Evolutionary conservation across 1,140 invertebrate genomes (phyloP), one percentile per base, ranked within the genome.

Genomic region (Drosophila nikananu): DNA sequence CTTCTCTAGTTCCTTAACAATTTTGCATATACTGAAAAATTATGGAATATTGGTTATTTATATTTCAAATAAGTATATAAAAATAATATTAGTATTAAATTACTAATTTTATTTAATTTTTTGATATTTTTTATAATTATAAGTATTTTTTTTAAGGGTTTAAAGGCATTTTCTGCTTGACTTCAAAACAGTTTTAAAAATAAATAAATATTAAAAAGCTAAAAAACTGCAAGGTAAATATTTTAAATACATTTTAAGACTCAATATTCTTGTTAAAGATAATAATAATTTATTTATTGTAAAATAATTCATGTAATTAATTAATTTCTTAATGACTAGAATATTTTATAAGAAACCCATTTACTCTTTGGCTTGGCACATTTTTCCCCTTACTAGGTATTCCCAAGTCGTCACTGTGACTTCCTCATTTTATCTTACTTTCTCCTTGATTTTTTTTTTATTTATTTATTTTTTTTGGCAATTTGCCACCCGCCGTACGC

Each of bases 401-500:
- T 30, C 2, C 8, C 1, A 9, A 15, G 58, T 86, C 84, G 5
- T 30, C 15, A 15, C 23, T 19, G 13, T 0, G 19, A 62, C n/a
- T 35, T 17, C 4, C 7, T 44, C 5, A 19, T 30, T 57, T 61
- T 77, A 60, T 48, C 46, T 27, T 15, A 15, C 46, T 51, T 60
- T 59, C 37, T 71, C 39, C 52, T 23, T 55, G 52, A 23, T 44
- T 76, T 58, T 58, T 72, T 63, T 51, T 19, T 15, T 54, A n/a
- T 39, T 60, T 44, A 19, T 42, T 17, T 41, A 42, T 41, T 61
- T 54, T 77, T 90, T 77, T 90, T 90, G 86, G 86, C 86, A 84
- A 82, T 90, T 90, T 90, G 86, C 86, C 86, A 90, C 86, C 86
- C 86, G 79, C 81, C 86, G 79, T 66, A 83, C 84, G 78, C 84